phyloP scores from a whole-genome alignment of 92 coral and sea anemone genomes.

The Zoanthus gigantus region DNA sequence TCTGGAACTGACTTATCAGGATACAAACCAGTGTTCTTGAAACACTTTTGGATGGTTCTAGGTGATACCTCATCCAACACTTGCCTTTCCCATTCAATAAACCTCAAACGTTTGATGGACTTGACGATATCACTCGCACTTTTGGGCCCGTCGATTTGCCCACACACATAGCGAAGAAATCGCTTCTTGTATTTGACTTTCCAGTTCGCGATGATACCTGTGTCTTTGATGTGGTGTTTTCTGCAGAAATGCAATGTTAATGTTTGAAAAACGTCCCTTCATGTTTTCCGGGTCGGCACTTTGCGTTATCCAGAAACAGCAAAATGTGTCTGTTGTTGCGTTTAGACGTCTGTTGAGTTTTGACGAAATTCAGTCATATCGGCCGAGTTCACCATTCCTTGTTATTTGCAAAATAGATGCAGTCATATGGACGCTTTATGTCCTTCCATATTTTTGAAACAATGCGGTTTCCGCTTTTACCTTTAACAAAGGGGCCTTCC shows the following conservation, averaged over 20 bases:
- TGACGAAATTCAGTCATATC: conserved; percentile 60
- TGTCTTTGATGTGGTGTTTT: conserved; percentile 64
- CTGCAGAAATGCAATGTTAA: not conserved
- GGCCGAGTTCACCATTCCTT: conserved; percentile 68
- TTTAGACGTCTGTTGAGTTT: conserved; percentile 35
- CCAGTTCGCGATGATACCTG: conserved; percentile 69
- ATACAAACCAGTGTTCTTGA: conserved; percentile 44
- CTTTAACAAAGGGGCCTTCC: conserved; percentile 61
- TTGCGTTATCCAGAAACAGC: conserved; percentile 4
- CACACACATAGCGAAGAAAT: conserved; percentile 58
- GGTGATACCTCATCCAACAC: conserved; percentile 70
- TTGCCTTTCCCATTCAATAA: conserved; percentile 66
- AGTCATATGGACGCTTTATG: conserved; percentile 62
- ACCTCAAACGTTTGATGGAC: conserved; percentile 60
- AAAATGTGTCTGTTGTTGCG: not conserved
- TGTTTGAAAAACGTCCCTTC: no score
- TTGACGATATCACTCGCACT: conserved; percentile 69
- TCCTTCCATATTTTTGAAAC: conserved; percentile 61
- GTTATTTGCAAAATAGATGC: conserved; percentile 68
- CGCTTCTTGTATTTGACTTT: conserved; percentile 67
- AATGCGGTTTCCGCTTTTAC: conserved; percentile 63
- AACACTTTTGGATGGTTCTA: conserved; percentile 38
- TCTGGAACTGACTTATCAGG: conserved; percentile 39
- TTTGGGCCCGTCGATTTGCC: conserved; percentile 52
- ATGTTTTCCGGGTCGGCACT: no score